Evolutionary conservation across 2,797 vertebrate species (phyloP).

Genomic region (Poecilia wingei): DNA sequence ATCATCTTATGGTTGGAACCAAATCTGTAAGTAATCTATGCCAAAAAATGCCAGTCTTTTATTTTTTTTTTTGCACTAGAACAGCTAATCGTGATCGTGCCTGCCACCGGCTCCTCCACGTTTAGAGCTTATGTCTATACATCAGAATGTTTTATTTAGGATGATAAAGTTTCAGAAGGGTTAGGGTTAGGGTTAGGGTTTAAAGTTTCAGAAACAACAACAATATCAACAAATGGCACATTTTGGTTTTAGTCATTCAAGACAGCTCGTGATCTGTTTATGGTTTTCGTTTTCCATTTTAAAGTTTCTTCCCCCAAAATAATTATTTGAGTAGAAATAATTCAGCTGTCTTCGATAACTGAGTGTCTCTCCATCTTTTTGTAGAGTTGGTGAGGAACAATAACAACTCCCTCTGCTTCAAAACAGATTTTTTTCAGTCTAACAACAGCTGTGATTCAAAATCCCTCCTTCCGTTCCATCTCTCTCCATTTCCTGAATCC

Average conservation of each 20-base stretch:
- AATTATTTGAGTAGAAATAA: not conserved
- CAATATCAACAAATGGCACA: not conserved
- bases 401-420: slow-evolving; percentile 49
- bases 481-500: slow-evolving; percentile 79
- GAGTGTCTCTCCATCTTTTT: slow-evolving; percentile 17
- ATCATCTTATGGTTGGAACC: not conserved
- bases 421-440: slow-evolving; percentile 64
- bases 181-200: no score
- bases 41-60: not conserved
- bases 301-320: not conserved
- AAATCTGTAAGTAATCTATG: not conserved
- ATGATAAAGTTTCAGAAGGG: not conserved
- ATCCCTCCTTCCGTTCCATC: slow-evolving; percentile 71
- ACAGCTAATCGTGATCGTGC: not conserved
- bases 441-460: slow-evolving; percentile 67
- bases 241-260: not conserved
- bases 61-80: not conserved
- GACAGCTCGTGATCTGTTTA: not conserved
- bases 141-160: not conserved
- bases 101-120: not conserved
- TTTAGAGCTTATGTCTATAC: not conserved
- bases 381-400: slow-evolving; percentile 50
- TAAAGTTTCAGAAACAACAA: not conserved
- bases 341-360: slow-evolving; percentile 15
- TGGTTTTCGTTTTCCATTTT: not conserved